A percentile compares a stretch with the other conserved stretches of the same genome.
phyloP scores from a whole-genome alignment of 2,888 invertebrate genomes.

The Magallana nippona region DNA sequence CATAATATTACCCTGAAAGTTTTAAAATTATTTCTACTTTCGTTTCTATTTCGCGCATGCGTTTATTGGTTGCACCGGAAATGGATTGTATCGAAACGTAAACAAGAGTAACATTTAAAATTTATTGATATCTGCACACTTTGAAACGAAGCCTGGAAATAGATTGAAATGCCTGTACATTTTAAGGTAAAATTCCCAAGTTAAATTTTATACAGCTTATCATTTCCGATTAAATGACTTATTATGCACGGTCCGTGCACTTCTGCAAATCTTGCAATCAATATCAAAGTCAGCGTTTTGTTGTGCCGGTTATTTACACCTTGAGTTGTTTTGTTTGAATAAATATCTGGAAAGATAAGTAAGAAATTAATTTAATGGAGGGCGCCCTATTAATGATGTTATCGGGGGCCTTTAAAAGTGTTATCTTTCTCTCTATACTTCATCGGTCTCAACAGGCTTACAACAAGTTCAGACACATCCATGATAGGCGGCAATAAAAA shows the following conservation, averaged over 20 bases:
- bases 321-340: not conserved
- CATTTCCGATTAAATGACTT: slow-evolving; percentile 15
- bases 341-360: slow-evolving; percentile 16
- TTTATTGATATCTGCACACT: not conserved
- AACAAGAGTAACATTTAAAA: slow-evolving; percentile 30
- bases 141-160: not conserved
- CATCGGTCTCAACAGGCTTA: not conserved
- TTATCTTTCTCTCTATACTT: slow-evolving; percentile 14
- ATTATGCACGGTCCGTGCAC: not conserved
- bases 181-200: slow-evolving; percentile 56
- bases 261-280: not conserved
- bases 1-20: not conserved
- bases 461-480: slow-evolving; percentile 39
- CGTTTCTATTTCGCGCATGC: slow-evolving; percentile 7
- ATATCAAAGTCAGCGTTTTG: slow-evolving; percentile 31
- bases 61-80: slow-evolving; percentile 32
- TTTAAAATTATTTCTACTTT: slow-evolving; percentile 15
- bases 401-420: slow-evolving; percentile 41
- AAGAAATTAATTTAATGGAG: not conserved
- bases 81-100: slow-evolving; percentile 38
- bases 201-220: too few species aligned
- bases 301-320: not conserved
- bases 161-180: slow-evolving; percentile 57
- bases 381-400: slow-evolving; percentile 32
- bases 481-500: slow-evolving; percentile 27